These are phyloP conservation scores for Dicrostonyx torquatus DNA, from an alignment of 2,797 vertebrate genomes.

Conservation along the genomic window DNA sequence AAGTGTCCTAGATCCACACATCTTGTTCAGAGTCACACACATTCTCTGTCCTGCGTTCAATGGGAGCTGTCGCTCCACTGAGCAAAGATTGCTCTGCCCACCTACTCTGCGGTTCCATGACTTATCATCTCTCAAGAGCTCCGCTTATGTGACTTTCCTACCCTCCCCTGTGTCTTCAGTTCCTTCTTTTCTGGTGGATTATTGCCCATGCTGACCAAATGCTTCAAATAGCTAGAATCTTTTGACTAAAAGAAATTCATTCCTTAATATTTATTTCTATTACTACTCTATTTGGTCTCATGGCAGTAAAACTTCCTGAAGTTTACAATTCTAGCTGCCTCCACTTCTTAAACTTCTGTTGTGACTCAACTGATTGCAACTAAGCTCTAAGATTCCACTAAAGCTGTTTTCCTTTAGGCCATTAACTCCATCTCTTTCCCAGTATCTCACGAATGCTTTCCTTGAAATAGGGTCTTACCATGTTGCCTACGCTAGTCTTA, in stretches of 20 bases:
- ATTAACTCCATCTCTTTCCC: background rate
- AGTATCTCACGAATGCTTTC: background rate
- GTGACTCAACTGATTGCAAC: background rate
- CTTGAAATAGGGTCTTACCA: too few relatives aligned
- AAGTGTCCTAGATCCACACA: background rate
- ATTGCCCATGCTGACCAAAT: background rate
- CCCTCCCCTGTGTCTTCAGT: background rate
- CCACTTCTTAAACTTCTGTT: background rate
- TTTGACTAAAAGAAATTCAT: slow-evolving; percentile 5
- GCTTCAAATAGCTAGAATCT: background rate
- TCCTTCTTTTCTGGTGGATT: slow-evolving; percentile 16
- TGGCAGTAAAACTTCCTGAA: background rate
- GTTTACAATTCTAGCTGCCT: background rate
- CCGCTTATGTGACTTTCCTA: background rate
- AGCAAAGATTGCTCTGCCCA: background rate
- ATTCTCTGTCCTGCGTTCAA: background rate
- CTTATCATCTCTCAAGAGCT: background rate
- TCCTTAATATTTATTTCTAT: background rate
- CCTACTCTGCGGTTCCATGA: background rate
- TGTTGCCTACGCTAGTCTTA: background rate
- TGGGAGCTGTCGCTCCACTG: background rate
- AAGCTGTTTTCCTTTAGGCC: background rate
- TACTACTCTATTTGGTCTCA: background rate
- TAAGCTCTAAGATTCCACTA: background rate
- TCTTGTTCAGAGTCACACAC: background rate